Conservation (phyloP, 2,113 vertebrate genomes). For the Stercorarius parasiticus region DNA sequence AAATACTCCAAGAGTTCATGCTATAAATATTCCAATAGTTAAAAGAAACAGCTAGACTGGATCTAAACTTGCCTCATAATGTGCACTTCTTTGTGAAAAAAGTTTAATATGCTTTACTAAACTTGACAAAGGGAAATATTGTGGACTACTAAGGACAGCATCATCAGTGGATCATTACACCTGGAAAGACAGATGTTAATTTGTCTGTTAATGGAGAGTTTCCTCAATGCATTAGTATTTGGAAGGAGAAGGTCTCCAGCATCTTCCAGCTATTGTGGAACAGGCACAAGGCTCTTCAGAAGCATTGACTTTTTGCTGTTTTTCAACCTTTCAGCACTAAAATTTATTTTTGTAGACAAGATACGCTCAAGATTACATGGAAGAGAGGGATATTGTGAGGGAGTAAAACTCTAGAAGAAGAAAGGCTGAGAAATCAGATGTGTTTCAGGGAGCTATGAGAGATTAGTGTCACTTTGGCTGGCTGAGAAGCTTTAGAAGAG, state of each 20-base stretch:
- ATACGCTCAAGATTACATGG: neutral
- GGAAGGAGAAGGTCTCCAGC: neutral
- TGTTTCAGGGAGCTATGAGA: neutral
- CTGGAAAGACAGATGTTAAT: neutral
- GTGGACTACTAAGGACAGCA: neutral
- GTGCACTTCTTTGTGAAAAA: neutral
- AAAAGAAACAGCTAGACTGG: neutral
- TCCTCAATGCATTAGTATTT: neutral
- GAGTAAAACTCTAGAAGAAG: neutral
- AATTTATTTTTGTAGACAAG: neutral
- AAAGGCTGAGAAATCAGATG: neutral
- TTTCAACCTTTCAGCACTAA: neutral
- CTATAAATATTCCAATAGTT: neutral
- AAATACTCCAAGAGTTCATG: neutral
- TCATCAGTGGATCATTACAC: neutral
- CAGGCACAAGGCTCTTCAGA: neutral
- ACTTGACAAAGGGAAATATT: neutral
- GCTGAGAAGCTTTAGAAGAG: neutral
- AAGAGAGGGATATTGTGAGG: neutral
- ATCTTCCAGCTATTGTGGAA: neutral
- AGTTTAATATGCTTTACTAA: neutral
- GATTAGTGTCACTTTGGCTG: neutral
- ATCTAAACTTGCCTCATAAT: neutral
- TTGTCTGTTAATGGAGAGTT: neutral
- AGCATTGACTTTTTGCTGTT: neutral